A percentile compares a stretch with the other conserved stretches of the same genome.
These are phyloP conservation scores for Caiman crocodilus DNA, from an alignment of 2,797 vertebrate genomes.

Conservation along the genomic window DNA sequence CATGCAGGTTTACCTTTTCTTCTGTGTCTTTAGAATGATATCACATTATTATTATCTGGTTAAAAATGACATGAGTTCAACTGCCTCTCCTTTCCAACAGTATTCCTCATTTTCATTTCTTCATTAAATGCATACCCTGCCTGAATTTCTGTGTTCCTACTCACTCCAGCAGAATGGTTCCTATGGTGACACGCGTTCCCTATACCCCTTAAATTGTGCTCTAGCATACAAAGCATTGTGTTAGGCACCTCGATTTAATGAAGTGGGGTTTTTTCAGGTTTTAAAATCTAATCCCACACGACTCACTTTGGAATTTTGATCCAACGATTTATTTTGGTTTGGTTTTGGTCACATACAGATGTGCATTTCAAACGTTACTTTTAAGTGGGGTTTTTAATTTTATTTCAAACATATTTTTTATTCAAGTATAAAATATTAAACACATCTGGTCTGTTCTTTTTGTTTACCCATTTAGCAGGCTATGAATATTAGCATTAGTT, in stretches of 20 bases:
- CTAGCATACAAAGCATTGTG: neutral
- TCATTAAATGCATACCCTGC: conserved; percentile 1
- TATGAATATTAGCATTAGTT: neutral
- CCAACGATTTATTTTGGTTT: neutral
- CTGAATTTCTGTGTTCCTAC: conserved; percentile 28
- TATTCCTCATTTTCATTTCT: conserved; percentile 10
- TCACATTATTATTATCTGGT: conserved; percentile 28
- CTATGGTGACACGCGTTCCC: conserved; percentile 68
- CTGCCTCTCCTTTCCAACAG: neutral
- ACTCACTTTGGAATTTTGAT: neutral
- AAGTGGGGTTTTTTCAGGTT: neutral
- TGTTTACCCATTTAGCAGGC: neutral
- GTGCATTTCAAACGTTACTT: neutral
- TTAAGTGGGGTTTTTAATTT: neutral
- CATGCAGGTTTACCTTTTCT: conserved; percentile 25
- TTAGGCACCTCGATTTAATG: neutral
- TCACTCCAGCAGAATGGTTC: conserved; percentile 62
- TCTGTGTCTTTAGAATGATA: neutral
- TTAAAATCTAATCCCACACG: neutral
- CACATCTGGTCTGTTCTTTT: neutral
- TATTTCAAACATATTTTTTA: neutral
- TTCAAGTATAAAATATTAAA: neutral
- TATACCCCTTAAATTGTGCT: conserved; percentile 60
- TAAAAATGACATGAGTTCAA: neutral
- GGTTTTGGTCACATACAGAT: neutral